Evolutionary conservation across 2,888 invertebrate species (phyloP), one percentile per base, ranked within the genome.

Genomic region (Emmelina monodactyla): DNA sequence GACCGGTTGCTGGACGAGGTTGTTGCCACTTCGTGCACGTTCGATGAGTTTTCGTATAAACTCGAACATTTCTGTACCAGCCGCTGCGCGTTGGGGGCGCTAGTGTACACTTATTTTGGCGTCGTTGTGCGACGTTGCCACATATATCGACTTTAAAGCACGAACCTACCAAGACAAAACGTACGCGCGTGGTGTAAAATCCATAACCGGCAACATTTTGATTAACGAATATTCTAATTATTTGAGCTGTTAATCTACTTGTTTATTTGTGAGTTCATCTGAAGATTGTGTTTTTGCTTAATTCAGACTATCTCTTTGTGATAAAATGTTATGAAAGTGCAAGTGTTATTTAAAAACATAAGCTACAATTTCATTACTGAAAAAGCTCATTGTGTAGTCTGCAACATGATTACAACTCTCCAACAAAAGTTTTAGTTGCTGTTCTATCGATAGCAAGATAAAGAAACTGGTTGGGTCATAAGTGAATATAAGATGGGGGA

Each of bases 1-100:
- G 79, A 79, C 79, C 79, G 79, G 79, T 76, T 73, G 59, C 56
- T 65, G 73, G 71, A 72, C 75, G 65, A 53, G 65, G 58, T 65
- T 67, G 78, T 76, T 70, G 71, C 73, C 69, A 61, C 66, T 68
- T 73, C 72, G 73, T 70, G 70, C 67, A 64, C 44, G 52, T 55
- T 73, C 73, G 69, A 59, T 54, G 56, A 53, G 58, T 55, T 56
- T 68, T 72, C 76, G 75, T 61, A 50, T 57, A 55, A 43, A 49
- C 61, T 64, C 58, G 64, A 56, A 56, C 53, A 56, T 68, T 70
- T 63, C 58, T 50, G 53, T 58, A 58, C 54, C 55, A 56, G 57
- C 78, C 79, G 73, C 76, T 79, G 80, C 78, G 81, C 71, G 80
- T 73, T 72, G 81, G 59, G 78, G 82, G 80, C 81, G 79, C 81